Conservation (phyloP, 64 coral and sea anemone genomes). For the Dendronephthya gigantea region DNA sequence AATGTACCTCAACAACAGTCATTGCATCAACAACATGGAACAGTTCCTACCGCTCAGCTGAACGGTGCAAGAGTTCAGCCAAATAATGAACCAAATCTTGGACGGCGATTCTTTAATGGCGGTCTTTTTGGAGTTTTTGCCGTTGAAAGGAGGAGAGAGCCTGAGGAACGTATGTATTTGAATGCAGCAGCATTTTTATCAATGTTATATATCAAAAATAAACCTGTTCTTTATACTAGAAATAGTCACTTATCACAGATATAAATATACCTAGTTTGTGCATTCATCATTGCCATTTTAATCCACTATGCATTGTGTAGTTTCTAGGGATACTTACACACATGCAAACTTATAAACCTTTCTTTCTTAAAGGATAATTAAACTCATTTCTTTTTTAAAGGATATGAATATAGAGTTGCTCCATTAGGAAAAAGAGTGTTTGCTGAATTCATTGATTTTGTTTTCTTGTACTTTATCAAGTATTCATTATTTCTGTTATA, state of each 20-base stretch:
- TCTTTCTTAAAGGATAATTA: background rate
- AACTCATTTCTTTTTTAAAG: slow-evolving; percentile 21
- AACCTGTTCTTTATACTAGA: too few species aligned
- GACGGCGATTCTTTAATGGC: background rate
- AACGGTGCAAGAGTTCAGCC: background rate
- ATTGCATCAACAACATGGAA: background rate
- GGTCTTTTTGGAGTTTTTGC: background rate
- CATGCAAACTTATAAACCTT: background rate
- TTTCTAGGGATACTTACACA: too few species aligned
- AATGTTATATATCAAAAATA: too few species aligned
- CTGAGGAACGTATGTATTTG: background rate
- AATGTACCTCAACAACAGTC: too few species aligned
- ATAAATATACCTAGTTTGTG: too few species aligned
- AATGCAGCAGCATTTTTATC: background rate
- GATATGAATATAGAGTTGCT: slow-evolving; percentile 56
- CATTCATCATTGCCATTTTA: too few species aligned
- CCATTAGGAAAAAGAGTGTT: slow-evolving; percentile 71
- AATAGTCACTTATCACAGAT: too few species aligned
- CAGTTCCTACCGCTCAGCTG: background rate
- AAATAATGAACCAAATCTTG: background rate
- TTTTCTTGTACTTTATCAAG: slow-evolving; percentile 90
- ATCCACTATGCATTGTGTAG: too few species aligned
- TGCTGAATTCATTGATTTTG: slow-evolving; percentile 87
- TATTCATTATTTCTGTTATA: slow-evolving; percentile 69
- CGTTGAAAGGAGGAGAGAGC: background rate